Percentiles rank a stretch among this genome's conserved stretches.
These are phyloP conservation scores for Chlorodrepanis virens DNA, from an alignment of 2,113 vertebrate species.

Conservation along the genomic window DNA sequence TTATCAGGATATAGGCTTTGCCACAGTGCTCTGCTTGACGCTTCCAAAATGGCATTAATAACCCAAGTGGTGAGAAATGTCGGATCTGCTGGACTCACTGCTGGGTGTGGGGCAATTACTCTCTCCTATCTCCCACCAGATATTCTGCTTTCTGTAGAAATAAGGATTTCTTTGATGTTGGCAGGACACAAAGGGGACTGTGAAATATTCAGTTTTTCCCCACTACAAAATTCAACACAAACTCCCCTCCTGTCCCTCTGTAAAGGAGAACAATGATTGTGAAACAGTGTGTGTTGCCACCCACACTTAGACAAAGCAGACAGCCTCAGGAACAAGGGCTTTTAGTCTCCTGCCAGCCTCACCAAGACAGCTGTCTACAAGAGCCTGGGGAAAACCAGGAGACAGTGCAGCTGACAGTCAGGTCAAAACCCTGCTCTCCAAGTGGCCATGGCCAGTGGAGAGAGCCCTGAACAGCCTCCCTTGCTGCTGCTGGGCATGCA, in stretches of 20 bases:
- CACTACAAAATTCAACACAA: neutral
- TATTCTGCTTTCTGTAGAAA: neutral
- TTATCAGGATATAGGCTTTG: neutral
- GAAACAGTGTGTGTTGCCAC: neutral
- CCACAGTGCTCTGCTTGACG: neutral
- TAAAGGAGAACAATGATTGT: neutral
- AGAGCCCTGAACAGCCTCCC: neutral
- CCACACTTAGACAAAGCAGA: neutral
- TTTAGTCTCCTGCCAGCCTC: neutral
- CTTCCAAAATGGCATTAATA: neutral
- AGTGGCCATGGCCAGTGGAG: neutral
- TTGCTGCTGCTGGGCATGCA: neutral
- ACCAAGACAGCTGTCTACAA: neutral
- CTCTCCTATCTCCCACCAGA: neutral
- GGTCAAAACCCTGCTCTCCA: neutral
- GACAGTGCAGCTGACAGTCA: neutral
- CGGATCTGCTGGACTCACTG: neutral
- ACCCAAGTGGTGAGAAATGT: neutral
- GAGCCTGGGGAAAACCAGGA: neutral
- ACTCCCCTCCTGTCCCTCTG: neutral
- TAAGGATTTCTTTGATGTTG: neutral
- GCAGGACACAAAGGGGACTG: neutral
- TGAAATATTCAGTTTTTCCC: neutral
- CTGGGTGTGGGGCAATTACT: neutral
- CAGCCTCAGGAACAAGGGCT: neutral